Evolutionary conservation across 2,113 vertebrate genomes (phyloP).

Genomic region (Phoxinus phoxinus): DNA sequence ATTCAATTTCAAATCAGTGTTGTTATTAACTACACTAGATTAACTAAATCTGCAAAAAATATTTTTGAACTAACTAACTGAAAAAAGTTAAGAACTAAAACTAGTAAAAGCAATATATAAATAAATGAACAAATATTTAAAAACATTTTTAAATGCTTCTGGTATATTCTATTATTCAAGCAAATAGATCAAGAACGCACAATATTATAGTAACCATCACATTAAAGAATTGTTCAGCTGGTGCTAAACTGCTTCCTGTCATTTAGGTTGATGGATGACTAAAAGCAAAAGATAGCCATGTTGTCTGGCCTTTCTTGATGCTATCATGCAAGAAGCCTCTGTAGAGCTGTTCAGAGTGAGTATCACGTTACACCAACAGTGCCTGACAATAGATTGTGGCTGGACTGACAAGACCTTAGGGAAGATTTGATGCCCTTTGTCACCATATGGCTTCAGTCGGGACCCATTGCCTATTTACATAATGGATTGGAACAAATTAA

Average conservation of each 20-base stretch:
- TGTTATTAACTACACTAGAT: neutral
- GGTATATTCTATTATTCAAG: neutral
- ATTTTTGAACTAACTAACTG: neutral
- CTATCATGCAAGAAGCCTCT: constrained; percentile 66
- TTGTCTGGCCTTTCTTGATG: constrained; percentile 60
- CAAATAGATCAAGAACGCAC: neutral
- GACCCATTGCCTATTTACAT: constrained; percentile 45
- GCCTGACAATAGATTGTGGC: constrained; percentile 78
- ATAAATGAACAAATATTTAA: neutral
- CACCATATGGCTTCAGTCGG: constrained; percentile 74
- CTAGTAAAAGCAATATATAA: neutral
- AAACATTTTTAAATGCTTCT: neutral
- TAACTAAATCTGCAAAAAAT: neutral
- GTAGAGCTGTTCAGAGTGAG: constrained; percentile 69
- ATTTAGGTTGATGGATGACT: constrained; percentile 39
- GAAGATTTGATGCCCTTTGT: constrained; percentile 66
- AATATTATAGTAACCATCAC: neutral
- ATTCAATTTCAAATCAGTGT: neutral
- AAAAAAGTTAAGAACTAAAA: neutral
- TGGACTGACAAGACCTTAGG: constrained; percentile 73
- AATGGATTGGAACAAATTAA: neutral
- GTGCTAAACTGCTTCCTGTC: constrained; percentile 29
- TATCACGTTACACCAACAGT: constrained; percentile 77
- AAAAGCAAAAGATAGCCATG: constrained; percentile 51
- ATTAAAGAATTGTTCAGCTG: neutral